Evolutionary conservation across 2,888 invertebrate species (phyloP).

Genomic region (Xanthia icteritia): DNA sequence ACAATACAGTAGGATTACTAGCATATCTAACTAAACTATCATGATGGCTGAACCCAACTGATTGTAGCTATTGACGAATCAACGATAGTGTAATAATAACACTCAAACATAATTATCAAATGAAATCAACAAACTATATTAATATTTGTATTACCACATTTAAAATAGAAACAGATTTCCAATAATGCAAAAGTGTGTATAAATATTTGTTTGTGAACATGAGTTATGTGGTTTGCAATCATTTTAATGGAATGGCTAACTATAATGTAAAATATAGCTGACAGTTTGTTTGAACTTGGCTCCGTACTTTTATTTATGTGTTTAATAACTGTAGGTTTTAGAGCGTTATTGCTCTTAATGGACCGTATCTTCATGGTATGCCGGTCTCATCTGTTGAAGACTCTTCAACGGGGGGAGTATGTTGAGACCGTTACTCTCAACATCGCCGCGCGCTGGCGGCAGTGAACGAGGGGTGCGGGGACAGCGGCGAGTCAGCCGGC

Average conservation of each 20-base stretch:
- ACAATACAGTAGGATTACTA: slow-evolving; percentile 33
- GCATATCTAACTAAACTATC: slow-evolving; percentile 30
- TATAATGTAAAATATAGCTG: slow-evolving; percentile 38
- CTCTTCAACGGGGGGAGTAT: no score
- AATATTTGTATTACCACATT: slow-evolving; percentile 28
- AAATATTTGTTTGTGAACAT: slow-evolving; percentile 36
- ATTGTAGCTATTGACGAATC: slow-evolving; percentile 32
- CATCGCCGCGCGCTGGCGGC: no score
- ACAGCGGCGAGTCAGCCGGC: no score
- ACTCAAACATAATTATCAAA: slow-evolving; percentile 30
- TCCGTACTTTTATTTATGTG: slow-evolving; percentile 47
- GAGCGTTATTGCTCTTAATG: slow-evolving; percentile 43
- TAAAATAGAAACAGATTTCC: slow-evolving; percentile 27
- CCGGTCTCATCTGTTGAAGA: no score
- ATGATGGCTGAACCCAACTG: slow-evolving; percentile 21
- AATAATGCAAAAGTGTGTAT: slow-evolving; percentile 7
- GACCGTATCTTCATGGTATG: slow-evolving; percentile 45
- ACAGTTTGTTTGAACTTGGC: slow-evolving; percentile 33
- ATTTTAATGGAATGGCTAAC: slow-evolving; percentile 47
- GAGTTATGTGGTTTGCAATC: slow-evolving; percentile 41
- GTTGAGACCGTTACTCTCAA: no score
- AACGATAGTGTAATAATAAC: background rate
- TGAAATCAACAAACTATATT: slow-evolving; percentile 24
- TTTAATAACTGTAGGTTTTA: slow-evolving; percentile 48
- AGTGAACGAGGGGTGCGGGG: no score